These are phyloP conservation scores for Cylloceria caligata DNA, from an alignment of 2,888 invertebrate genomes.

Conservation along the genomic window DNA sequence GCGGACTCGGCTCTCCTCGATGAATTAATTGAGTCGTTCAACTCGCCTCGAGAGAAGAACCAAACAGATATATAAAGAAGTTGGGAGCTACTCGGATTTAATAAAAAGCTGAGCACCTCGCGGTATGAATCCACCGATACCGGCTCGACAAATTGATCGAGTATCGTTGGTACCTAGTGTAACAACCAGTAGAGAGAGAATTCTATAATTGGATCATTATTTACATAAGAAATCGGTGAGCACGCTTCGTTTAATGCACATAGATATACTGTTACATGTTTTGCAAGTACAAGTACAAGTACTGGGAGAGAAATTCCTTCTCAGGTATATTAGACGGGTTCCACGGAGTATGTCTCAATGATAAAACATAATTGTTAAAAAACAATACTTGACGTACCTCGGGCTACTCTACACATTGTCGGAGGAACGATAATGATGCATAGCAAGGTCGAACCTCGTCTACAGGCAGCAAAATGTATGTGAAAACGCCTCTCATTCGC, in stretches of 20 bases:
- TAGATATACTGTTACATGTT: conserved; percentile 28
- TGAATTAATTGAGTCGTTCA: conserved; percentile 68
- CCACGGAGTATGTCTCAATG: conserved; percentile 44
- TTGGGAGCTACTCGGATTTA: conserved; percentile 41
- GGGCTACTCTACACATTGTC: conserved; percentile 2
- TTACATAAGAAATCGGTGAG: conserved; percentile 66
- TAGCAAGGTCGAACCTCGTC: conserved; percentile 3
- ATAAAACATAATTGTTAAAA: conserved; percentile 62
- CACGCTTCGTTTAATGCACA: conserved; percentile 51
- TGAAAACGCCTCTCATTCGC: not conserved
- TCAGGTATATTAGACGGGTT: conserved; percentile 32
- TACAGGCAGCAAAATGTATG: not conserved
- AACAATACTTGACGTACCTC: conserved; percentile 39
- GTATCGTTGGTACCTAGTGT: conserved; percentile 54
- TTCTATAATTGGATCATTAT: conserved; percentile 68
- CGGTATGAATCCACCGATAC: conserved; percentile 33
- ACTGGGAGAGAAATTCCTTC: conserved; percentile 47
- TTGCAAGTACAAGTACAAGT: conserved; percentile 42
- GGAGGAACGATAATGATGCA: conserved; percentile 16
- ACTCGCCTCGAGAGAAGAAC: conserved; percentile 49
- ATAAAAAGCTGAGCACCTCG: conserved; percentile 31
- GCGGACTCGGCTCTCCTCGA: conserved; percentile 38
- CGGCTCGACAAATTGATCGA: conserved; percentile 64
- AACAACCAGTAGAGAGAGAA: conserved; percentile 62
- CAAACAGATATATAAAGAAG: conserved; percentile 22